Evolutionary conservation across 1,140 invertebrate genomes (phyloP), one percentile per base, ranked within the genome.

Genomic region (Drosophila malerkotliana): DNA sequence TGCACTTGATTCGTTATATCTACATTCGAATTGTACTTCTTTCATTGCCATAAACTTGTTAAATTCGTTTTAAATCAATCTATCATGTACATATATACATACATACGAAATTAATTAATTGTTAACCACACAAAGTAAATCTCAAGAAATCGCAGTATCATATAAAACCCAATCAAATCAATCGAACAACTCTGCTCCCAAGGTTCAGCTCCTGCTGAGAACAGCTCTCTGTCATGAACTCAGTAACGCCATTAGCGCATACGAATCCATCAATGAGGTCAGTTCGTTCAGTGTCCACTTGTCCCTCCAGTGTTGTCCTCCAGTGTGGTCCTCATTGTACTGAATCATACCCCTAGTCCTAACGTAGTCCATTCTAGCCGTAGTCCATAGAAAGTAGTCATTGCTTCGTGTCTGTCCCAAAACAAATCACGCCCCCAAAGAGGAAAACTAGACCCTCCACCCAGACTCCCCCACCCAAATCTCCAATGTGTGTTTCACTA

Each of bases 171-270:
- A 67, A 67, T 9, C 47, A 62, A 49, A 49, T 26, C 48, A 51
- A 61, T 51, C 57, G 26, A 44, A 26, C 39, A 41, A 69, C 68
- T 69, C 64, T 71, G 67, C 54, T 71, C 67, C 58, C 61, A 88
- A 87, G 83, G 83, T 87, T 79, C 72, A 87, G 63, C 83, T 87
- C 84, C 87, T 87, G 81, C 83, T 87, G 84, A 89, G 85, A 87
- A 83, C 83, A 88, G 79, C 72, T 88, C 83, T 87, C 75, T 87
- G 85, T 88, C 83, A 88, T 87, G 79, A 83, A 87, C 57, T 87
- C 79, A 83, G 71, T 82, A 85, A 81, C 83, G 83, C 85, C 82
- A 87, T 85, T 67, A 85, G 79, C 72, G 82, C 82, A 87, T 85
- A 55, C 53, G 82, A 88, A 72, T 76, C 79, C 66, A 84, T 84